Conservation (phyloP, 2,113 vertebrate genomes). For the Sphaerodactylus townsendi region DNA sequence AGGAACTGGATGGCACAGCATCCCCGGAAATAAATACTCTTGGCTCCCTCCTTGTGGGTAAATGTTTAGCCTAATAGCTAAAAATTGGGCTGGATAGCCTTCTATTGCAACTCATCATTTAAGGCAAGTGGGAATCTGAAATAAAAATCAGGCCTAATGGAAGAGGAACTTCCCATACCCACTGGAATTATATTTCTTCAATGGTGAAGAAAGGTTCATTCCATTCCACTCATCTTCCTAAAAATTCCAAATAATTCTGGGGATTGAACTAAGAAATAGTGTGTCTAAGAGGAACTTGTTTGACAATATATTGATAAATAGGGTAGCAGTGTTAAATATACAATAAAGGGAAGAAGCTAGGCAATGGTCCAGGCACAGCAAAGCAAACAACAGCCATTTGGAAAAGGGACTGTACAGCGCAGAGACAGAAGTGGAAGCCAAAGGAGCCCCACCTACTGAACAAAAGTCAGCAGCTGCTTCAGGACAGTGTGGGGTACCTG, state of each 20-base stretch:
- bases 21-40: not conserved
- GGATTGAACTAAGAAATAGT: not conserved
- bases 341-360: no score
- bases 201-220: not conserved
- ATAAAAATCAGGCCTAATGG: not conserved
- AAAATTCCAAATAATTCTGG: not conserved
- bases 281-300: no score
- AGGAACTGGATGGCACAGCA: not conserved
- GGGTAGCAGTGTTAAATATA: no score
- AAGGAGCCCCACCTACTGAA: no score
- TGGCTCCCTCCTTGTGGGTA: not conserved
- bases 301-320: no score
- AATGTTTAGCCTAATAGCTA: conserved; percentile 2
- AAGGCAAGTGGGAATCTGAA: not conserved
- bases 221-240: not conserved
- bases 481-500: no score
- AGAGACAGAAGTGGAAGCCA: no score
- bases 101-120: not conserved
- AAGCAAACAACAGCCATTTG: not conserved
- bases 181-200: not conserved
- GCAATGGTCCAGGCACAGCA: not conserved
- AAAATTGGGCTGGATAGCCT: not conserved
- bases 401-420: no score
- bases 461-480: no score
- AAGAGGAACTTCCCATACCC: no score